Percentiles rank a stretch among this genome's conserved stretches.
Evolutionary conservation across 1,140 invertebrate genomes (phyloP).

Genomic region (Dendrolimus kikuchii): DNA sequence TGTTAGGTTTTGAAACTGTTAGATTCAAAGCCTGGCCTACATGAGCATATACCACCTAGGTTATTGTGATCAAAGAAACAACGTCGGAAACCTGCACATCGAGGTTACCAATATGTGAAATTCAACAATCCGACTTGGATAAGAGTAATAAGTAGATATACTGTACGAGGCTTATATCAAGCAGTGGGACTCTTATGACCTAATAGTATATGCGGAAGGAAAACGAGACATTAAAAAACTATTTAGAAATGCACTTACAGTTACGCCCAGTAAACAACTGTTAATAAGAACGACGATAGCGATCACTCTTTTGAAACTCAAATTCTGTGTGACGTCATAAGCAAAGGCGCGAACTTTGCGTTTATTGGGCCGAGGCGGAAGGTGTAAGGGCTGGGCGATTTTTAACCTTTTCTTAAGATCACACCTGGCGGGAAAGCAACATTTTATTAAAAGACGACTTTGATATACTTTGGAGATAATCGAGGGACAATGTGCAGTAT

Average conservation of each 20-base stretch:
- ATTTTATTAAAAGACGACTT: slow-evolving; percentile 3
- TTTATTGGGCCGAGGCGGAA: slow-evolving; percentile 96
- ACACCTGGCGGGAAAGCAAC: slow-evolving; percentile 76
- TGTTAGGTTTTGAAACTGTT: too few relatives aligned
- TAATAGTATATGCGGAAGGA: too few relatives aligned
- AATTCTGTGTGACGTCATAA: slow-evolving; percentile 98
- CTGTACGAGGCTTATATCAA: too few relatives aligned
- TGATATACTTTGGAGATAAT: neutral
- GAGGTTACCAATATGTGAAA: too few relatives aligned
- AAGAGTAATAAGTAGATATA: too few relatives aligned
- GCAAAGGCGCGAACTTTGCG: slow-evolving; percentile 93
- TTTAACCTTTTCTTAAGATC: slow-evolving; percentile 99
- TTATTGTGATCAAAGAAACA: too few relatives aligned
- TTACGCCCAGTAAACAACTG: slow-evolving; percentile 91
- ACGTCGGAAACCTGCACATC: too few relatives aligned
- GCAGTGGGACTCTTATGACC: too few relatives aligned
- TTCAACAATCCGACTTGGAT: too few relatives aligned
- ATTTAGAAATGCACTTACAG: slow-evolving; percentile 75
- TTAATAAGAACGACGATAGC: slow-evolving; percentile 94
- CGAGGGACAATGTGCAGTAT: too few relatives aligned
- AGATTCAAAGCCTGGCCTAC: too few relatives aligned
- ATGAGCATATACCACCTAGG: too few relatives aligned
- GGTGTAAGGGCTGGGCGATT: slow-evolving; percentile 98
- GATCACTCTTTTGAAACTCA: slow-evolving; percentile 95
- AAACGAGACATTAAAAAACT: neutral